Evolutionary conservation across 1,140 invertebrate species (phyloP).

Genomic region (Ylistrum balloti): DNA sequence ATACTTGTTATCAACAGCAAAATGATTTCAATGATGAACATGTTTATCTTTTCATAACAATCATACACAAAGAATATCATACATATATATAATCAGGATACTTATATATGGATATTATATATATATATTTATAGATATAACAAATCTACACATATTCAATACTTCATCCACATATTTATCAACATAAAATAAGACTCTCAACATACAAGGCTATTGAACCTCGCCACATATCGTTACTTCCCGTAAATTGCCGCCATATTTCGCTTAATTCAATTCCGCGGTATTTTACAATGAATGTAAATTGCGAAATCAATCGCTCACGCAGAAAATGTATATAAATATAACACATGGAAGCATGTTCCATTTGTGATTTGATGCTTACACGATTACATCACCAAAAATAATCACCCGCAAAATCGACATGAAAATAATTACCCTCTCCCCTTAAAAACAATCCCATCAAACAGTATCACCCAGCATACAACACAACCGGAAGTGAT

Average conservation of each 20-base stretch:
- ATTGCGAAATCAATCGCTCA: too few species aligned
- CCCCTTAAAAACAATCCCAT: too few species aligned
- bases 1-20: not conserved
- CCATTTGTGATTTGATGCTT: too few species aligned
- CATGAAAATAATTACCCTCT: too few species aligned
- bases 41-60: not conserved
- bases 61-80: not conserved
- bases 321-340: too few species aligned
- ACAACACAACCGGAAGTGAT: not conserved
- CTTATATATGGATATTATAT: not conserved
- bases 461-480: too few species aligned
- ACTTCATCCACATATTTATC: not conserved
- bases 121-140: not conserved
- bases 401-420: too few species aligned
- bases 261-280: too few species aligned
- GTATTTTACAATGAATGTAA: too few species aligned
- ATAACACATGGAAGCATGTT: too few species aligned
- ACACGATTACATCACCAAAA: too few species aligned
- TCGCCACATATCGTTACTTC: not conserved
- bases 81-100: not conserved
- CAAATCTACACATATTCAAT: constrained; percentile 1
- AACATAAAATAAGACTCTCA: not conserved
- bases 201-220: not conserved
- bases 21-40: constrained; percentile 4
- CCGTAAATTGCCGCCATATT: too few species aligned